Conservation (phyloP, 2,888 invertebrate genomes). For the Lottia gigantea region DNA sequence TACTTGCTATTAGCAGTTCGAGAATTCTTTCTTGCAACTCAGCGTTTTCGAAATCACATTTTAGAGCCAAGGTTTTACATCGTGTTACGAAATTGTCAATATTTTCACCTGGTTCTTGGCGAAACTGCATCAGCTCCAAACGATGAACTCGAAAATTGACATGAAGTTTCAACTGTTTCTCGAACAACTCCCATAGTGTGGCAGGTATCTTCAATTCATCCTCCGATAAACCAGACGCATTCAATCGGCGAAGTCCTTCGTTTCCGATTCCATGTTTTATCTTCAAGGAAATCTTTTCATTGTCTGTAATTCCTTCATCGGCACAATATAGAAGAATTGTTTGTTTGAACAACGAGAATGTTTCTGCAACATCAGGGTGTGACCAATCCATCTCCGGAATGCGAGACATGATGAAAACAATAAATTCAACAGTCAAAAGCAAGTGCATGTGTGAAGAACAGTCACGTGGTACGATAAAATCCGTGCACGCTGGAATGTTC, state of each 20-base stretch:
- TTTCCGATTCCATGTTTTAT: conserved; percentile 17
- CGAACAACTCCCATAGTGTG: conserved; percentile 20
- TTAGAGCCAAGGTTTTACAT: conserved; percentile 14
- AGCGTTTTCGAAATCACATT: conserved; percentile 23
- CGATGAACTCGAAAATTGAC: conserved; percentile 25
- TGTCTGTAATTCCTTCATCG: conserved; percentile 14
- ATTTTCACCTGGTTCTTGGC: conserved; percentile 20
- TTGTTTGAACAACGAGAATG: conserved; percentile 14
- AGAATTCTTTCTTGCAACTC: conserved; percentile 23
- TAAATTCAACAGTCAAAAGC: neutral
- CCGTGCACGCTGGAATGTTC: too few relatives aligned
- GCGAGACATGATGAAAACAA: neutral
- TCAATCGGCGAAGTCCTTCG: conserved; percentile 22
- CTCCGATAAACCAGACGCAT: conserved; percentile 22
- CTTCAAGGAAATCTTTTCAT: conserved; percentile 17
- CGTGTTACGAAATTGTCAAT: conserved; percentile 25
- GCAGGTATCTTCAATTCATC: conserved; percentile 15
- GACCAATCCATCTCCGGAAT: conserved; percentile 20
- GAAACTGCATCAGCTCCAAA: conserved; percentile 22
- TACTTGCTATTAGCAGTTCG: conserved; percentile 24
- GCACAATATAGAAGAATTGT: conserved; percentile 10
- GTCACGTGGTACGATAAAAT: too few relatives aligned
- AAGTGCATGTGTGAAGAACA: too few relatives aligned
- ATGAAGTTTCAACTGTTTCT: conserved; percentile 17
- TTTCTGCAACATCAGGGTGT: conserved; percentile 13